These are phyloP conservation scores for Ascaphus truei DNA, from an alignment of 2,113 vertebrate species.

Conservation along the genomic window DNA sequence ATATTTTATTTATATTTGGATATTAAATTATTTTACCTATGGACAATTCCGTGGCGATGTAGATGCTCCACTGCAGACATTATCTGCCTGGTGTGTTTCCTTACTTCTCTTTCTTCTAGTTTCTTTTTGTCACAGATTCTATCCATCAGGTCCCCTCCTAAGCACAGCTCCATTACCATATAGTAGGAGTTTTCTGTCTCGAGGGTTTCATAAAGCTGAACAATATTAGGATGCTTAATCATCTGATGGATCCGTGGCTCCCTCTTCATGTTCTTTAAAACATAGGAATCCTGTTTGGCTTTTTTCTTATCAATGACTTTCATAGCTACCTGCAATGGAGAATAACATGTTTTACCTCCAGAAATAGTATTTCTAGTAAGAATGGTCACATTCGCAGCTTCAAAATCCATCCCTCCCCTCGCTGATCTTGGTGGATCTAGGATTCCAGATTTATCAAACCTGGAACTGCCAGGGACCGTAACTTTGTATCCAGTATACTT, in stretches of 20 bases:
- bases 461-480: no score
- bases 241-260: slow-evolving; percentile 77
- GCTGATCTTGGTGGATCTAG: no score
- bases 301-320: slow-evolving; percentile 86
- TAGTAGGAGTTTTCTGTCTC: slow-evolving; percentile 83
- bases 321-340: slow-evolving; percentile 63
- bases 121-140: slow-evolving; percentile 72
- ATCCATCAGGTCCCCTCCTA: slow-evolving; percentile 75
- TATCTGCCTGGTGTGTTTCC: slow-evolving; percentile 71
- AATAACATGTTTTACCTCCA: not conserved
- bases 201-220: slow-evolving; percentile 69
- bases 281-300: slow-evolving; percentile 71
- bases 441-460: no score
- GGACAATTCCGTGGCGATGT: slow-evolving; percentile 68
- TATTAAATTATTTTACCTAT: slow-evolving; percentile 59
- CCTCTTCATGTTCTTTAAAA: slow-evolving; percentile 75
- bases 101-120: slow-evolving; percentile 70
- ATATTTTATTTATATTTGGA: not conserved
- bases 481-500: no score
- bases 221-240: slow-evolving; percentile 73
- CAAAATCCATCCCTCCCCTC: no score
- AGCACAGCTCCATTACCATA: slow-evolving; percentile 76
- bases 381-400: no score
- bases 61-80: slow-evolving; percentile 71
- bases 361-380: no score